Evolutionary conservation across 53 echinoderm and acorn worm genomes (phyloP), one percentile per base, ranked within the genome.

Genomic region (Crossaster papposus): DNA sequence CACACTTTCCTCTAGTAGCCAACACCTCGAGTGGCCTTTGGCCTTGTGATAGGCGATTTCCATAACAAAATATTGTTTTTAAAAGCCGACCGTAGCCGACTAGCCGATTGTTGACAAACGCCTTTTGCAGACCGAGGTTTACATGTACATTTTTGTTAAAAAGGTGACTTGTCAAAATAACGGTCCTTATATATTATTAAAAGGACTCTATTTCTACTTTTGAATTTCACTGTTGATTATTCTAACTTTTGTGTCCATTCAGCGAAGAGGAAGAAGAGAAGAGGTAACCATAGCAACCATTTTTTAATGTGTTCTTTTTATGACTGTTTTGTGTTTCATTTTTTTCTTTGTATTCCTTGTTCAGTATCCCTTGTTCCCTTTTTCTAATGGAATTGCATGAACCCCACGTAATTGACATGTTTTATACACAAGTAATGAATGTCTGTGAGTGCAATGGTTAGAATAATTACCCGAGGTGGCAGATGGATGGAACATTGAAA

Each of bases 211-310:
- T 17, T 52, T 1, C 11, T 81, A 12, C n/a, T 78, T 78, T 51
- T 78, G n/a, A n/a, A n/a, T 23, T 78, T 78, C 75, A 34, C 75
- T 12, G 36, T 74, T 0, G 13, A 13, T 74, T 74, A 36, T 4
- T 34, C 18, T 34, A 74, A 34, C 28, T 23, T 88, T 77, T 77
- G 36, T 17, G 12, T 30, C 31, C 32, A 72, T 55, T 58, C 88
- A 92, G 92, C 76, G 92, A 92, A 76, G 92, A 92, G 78, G 92
- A 92, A 71, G 92, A 92, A 36, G 83, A 82, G 0, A 92, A 92
- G 83, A 92, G 86, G 83, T 88, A 88, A 88, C 70, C 76, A 0
- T 72, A 36, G 65, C 72, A 72, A 36, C 18, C 24, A 70, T 70
- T 30, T 32, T 31, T 28, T 7, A 50, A 58, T 80, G 80, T 71